Evolutionary conservation across 1,140 invertebrate species (phyloP).

Genomic region (Antheraea mylitta): DNA sequence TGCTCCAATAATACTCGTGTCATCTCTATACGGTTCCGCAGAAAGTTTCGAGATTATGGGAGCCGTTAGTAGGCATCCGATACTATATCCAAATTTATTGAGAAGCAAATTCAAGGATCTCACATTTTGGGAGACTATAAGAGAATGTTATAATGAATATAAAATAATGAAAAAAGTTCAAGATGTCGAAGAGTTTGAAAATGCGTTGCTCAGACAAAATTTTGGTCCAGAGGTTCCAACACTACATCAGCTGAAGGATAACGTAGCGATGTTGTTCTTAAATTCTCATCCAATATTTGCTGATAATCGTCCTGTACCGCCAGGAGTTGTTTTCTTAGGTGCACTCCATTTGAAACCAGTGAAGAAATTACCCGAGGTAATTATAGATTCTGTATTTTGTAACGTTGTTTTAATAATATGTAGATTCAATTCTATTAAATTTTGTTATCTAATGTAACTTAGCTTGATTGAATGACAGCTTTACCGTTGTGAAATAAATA

Average conservation of each 20-base stretch:
- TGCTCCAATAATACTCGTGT: conserved; percentile 44
- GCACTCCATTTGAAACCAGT: neutral
- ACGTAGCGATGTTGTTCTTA: conserved; percentile 19
- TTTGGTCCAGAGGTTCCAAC: conserved; percentile 42
- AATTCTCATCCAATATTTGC: neutral
- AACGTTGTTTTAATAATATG: too few relatives aligned
- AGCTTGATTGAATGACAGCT: too few relatives aligned
- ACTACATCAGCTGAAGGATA: conserved; percentile 32
- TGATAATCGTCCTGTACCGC: neutral
- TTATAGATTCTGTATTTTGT: too few relatives aligned
- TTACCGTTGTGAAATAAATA: too few relatives aligned
- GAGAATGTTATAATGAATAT: conserved; percentile 24
- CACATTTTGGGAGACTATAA: conserved; percentile 36
- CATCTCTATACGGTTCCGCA: conserved; percentile 32
- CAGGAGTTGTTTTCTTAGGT: conserved; percentile 10
- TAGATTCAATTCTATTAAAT: too few relatives aligned
- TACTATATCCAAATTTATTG: conserved; percentile 40
- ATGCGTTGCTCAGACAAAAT: conserved; percentile 33
- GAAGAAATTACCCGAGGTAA: neutral
- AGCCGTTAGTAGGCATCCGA: conserved; percentile 43
- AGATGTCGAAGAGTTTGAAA: conserved; percentile 26
- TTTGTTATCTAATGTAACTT: too few relatives aligned
- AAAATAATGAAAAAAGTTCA: conserved; percentile 22
- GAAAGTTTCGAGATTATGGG: conserved; percentile 38
- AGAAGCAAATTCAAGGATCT: conserved; percentile 24